Evolutionary conservation across 2,797 vertebrate genomes (phyloP).

Genomic region (Acanthis flammea): DNA sequence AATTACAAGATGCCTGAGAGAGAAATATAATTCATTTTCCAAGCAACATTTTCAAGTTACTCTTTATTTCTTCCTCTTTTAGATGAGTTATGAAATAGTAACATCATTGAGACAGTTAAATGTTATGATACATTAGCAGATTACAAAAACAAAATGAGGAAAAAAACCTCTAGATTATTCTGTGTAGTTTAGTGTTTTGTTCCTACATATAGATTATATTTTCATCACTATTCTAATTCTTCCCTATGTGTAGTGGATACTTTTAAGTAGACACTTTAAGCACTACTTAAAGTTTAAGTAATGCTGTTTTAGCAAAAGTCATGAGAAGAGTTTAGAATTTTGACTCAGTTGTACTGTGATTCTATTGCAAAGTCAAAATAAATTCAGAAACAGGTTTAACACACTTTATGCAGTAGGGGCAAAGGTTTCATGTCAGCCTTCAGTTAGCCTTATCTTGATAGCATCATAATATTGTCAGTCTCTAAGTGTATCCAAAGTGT

Average conservation of each 20-base stretch:
- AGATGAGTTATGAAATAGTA: conserved; percentile 8
- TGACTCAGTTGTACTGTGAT: background rate
- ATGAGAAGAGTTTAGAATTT: conserved; percentile 23
- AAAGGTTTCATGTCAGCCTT: background rate
- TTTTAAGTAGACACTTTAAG: background rate
- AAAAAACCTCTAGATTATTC: conserved; percentile 41
- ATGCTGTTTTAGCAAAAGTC: conserved; percentile 23
- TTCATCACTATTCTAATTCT: conserved; percentile 23
- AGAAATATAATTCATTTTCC: conserved; percentile 56
- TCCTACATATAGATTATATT: conserved; percentile 14
- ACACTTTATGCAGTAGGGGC: background rate
- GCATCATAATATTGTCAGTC: background rate
- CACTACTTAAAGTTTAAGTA: conserved; percentile 9
- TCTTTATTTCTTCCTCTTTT: conserved; percentile 14
- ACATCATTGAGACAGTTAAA: background rate
- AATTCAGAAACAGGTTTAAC: background rate
- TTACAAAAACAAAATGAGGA: conserved; percentile 29
- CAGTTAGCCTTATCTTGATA: background rate
- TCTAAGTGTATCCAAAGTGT: background rate
- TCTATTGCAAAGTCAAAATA: background rate
- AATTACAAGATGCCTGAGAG: conserved; percentile 4
- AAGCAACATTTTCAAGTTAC: conserved; percentile 48
- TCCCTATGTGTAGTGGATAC: background rate
- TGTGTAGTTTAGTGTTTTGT: conserved; percentile 10
- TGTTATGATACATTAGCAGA: conserved; percentile 29